These are phyloP conservation scores for Caenorhabditis sp. DNA, from an alignment of 2,888 invertebrate genomes.

Conservation along the genomic window DNA sequence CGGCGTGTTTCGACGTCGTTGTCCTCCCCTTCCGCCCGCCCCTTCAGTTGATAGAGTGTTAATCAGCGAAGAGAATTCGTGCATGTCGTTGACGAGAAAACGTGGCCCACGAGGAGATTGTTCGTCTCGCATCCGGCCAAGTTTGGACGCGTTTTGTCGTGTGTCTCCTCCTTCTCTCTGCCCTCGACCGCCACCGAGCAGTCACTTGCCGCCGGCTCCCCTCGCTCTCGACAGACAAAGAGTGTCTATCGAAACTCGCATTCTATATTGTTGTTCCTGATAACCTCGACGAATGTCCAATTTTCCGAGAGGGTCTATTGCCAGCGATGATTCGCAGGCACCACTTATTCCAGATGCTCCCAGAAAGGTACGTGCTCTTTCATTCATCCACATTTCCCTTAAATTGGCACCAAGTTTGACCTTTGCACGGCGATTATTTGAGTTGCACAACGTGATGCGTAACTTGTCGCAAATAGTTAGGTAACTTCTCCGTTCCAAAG, in stretches of 20 bases:
- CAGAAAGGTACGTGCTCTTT: constrained; percentile 24
- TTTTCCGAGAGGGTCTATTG: constrained; percentile 40
- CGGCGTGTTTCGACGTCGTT: constrained; percentile 10
- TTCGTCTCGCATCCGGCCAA: constrained; percentile 37
- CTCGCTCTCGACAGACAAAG: background rate
- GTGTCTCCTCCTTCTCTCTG: background rate
- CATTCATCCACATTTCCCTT: background rate
- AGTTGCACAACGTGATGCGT: too few species aligned
- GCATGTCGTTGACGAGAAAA: constrained; percentile 27
- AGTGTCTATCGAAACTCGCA: background rate
- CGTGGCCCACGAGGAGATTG: constrained; percentile 35
- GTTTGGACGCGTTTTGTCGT: constrained; percentile 41
- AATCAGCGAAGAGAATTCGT: constrained; percentile 42
- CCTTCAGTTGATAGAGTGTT: constrained; percentile 23
- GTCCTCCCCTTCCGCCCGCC: constrained; percentile 11
- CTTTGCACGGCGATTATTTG: background rate
- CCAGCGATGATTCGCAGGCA: constrained; percentile 52
- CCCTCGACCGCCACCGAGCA: background rate
- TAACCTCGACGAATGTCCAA: constrained; percentile 16
- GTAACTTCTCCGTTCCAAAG: too few species aligned
- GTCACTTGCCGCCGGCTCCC: constrained; percentile 25
- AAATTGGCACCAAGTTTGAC: constrained; percentile 7
- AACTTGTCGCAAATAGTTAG: background rate
- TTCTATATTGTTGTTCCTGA: background rate
- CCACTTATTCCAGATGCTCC: constrained; percentile 46